These are phyloP conservation scores for Cercocebus atys DNA, from an alignment of 2,113 vertebrate genomes.

Conservation along the genomic window DNA sequence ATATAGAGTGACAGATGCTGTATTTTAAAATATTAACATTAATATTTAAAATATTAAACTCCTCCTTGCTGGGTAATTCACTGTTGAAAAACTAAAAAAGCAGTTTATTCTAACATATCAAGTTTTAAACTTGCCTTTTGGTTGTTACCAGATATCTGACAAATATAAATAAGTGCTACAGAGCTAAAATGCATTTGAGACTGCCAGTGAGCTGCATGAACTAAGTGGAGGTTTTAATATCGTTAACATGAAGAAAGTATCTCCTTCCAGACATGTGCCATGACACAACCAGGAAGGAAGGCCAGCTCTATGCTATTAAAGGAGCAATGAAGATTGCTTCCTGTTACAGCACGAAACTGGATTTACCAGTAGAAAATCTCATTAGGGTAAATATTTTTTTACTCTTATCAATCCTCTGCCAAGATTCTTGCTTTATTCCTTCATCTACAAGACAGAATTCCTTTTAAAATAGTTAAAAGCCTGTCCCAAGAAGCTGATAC, in stretches of 20 bases:
- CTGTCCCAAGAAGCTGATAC: not conserved
- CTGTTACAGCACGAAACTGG: not conserved
- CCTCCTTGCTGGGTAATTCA: not conserved
- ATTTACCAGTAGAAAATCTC: slow-evolving; percentile 62
- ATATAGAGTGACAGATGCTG: not conserved
- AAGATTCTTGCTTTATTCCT: slow-evolving; percentile 15
- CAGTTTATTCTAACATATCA: not conserved
- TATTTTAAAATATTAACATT: not conserved
- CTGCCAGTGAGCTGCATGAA: not conserved
- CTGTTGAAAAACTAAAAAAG: not conserved
- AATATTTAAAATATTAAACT: not conserved
- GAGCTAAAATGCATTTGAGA: not conserved
- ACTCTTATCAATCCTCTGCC: slow-evolving; percentile 39
- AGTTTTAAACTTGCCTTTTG: not conserved
- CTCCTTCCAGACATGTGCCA: not conserved
- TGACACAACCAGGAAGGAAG: not conserved
- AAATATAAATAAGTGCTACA: not conserved
- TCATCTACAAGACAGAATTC: not conserved
- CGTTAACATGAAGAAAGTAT: not conserved
- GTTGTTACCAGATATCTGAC: not conserved
- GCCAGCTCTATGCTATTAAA: not conserved
- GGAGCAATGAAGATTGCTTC: slow-evolving; percentile 25
- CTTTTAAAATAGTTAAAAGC: slow-evolving; percentile 30
- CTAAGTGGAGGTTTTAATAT: not conserved
- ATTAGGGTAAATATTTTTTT: slow-evolving; percentile 44